phyloP scores from a whole-genome alignment of 2,888 invertebrate genomes.

The Eupithecia subumbrata region DNA sequence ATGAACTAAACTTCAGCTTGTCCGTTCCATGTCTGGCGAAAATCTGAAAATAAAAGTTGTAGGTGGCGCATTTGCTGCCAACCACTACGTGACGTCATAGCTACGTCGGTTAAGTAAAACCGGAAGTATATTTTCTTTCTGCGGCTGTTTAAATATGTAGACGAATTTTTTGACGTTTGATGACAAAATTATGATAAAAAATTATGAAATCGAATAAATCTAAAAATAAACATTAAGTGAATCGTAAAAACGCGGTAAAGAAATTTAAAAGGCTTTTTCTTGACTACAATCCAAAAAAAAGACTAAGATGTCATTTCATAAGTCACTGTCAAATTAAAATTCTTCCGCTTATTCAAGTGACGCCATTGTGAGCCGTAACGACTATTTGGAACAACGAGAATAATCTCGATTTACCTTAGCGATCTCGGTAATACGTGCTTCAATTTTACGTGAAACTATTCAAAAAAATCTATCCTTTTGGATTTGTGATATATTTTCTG shows the following conservation, averaged over 20 bases:
- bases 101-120: constrained; percentile 64
- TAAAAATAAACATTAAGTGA: neutral
- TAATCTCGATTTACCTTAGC: constrained; percentile 88
- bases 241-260: neutral
- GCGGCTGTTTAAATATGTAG: neutral
- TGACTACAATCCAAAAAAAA: constrained; percentile 45
- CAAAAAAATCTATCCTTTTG: constrained; percentile 75
- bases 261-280: constrained; percentile 28
- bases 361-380: constrained; percentile 94
- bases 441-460: constrained; percentile 62
- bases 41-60: constrained; percentile 56
- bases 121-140: constrained; percentile 26
- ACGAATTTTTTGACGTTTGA: neutral
- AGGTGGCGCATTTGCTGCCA: constrained; percentile 65
- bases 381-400: constrained; percentile 86
- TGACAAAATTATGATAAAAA: neutral
- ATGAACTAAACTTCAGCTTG: constrained; percentile 84
- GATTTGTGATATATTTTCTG: constrained; percentile 77
- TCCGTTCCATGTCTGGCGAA: constrained; percentile 53
- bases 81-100: constrained; percentile 66
- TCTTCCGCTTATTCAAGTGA: constrained; percentile 85
- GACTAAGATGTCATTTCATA: constrained; percentile 54
- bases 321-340: constrained; percentile 61
- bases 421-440: constrained; percentile 83
- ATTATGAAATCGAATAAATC: neutral